phyloP scores from a whole-genome alignment of 2,797 vertebrate species.

The Leuciscus waleckii region DNA sequence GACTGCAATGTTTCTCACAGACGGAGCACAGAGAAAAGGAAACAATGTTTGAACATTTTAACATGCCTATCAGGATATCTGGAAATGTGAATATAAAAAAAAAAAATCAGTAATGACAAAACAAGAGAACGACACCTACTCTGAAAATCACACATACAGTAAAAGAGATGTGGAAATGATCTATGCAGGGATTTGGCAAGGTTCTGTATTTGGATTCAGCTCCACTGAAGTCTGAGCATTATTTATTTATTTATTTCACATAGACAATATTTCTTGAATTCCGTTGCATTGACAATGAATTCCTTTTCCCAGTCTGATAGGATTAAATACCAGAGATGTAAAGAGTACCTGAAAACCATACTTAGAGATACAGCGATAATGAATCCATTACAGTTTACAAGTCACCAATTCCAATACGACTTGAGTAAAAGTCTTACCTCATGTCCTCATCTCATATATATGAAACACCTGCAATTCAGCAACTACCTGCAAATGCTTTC shows the following conservation, averaged over 20 bases:
- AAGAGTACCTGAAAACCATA: not conserved
- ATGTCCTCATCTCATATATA: not conserved
- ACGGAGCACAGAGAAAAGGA: not conserved
- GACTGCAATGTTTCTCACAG: not conserved
- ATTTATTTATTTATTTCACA: slow-evolving; percentile 20
- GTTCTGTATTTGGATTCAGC: slow-evolving; percentile 8
- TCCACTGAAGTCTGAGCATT: not conserved
- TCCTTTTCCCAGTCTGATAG: not conserved
- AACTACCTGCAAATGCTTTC: not conserved
- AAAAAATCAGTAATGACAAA: slow-evolving; percentile 1
- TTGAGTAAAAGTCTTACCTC: not conserved
- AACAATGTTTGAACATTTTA: not conserved
- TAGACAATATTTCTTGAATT: not conserved
- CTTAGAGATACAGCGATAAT: not conserved
- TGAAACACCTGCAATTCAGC: not conserved
- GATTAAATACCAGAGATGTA: not conserved
- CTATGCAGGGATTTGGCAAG: not conserved
- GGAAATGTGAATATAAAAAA: slow-evolving; percentile 3
- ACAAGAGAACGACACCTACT: slow-evolving; percentile 11
- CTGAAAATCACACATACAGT: not conserved
- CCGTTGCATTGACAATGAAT: not conserved
- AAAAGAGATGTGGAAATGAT: slow-evolving; percentile 16
- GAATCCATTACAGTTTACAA: not conserved
- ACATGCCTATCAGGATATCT: slow-evolving; percentile 5
- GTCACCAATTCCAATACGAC: not conserved